Conservation (phyloP, 2,113 vertebrate species). For the Ornithorhynchus anatinus region DNA sequence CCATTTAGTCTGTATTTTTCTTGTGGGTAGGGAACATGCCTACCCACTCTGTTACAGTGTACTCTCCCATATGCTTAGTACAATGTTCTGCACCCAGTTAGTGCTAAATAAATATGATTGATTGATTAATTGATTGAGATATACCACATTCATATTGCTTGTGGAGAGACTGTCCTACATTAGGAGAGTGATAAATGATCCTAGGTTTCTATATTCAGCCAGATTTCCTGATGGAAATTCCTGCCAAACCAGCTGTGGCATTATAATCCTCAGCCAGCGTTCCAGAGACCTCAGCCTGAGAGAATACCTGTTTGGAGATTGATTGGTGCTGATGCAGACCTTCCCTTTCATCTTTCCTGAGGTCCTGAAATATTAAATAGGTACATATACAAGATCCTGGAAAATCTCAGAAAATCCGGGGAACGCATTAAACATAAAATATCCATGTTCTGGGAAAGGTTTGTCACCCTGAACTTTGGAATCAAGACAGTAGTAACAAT, state of each 20-base stretch:
- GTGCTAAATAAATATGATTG: too few relatives aligned
- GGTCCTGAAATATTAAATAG: neutral
- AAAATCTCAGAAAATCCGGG: neutral
- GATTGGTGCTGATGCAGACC: too few relatives aligned
- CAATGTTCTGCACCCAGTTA: too few relatives aligned
- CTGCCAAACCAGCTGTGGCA: neutral
- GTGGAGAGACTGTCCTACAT: neutral
- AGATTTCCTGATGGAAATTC: neutral
- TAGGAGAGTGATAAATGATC: constrained; percentile 6
- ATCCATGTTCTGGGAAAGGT: neutral
- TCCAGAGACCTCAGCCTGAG: neutral
- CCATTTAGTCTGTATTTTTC: too few relatives aligned
- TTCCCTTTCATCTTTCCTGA: neutral
- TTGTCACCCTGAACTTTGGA: neutral
- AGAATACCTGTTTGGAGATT: neutral
- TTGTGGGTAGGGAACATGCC: too few relatives aligned
- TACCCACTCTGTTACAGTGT: too few relatives aligned
- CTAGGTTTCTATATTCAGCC: constrained; percentile 19
- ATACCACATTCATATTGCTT: neutral
- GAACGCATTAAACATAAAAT: neutral
- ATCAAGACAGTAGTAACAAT: neutral
- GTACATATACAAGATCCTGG: neutral
- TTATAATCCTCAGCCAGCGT: neutral
- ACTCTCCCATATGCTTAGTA: too few relatives aligned
- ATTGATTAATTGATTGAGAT: too few relatives aligned